Evolutionary conservation across 2,797 vertebrate genomes (phyloP).

Genomic region (Naso thynnoides): DNA sequence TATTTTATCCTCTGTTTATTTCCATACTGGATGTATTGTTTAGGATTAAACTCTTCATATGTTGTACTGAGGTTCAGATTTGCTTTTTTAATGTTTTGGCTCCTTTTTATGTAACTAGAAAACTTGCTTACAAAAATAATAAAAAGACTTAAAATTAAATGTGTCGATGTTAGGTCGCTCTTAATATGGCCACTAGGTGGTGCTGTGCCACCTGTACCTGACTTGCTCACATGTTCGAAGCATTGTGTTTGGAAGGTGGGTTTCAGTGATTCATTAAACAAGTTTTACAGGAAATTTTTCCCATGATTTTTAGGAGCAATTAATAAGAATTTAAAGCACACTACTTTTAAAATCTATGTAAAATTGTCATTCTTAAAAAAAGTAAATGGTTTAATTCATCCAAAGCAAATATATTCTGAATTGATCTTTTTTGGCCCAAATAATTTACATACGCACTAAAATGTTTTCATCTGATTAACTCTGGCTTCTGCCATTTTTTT

Average conservation of each 20-base stretch:
- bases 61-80: constrained; percentile 65
- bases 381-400: no score
- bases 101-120: constrained; percentile 71
- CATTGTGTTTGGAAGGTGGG: no score
- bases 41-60: constrained; percentile 74
- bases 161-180: background rate
- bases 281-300: no score
- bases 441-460: background rate
- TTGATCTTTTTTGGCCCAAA: background rate
- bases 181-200: constrained; percentile 60
- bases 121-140: constrained; percentile 58
- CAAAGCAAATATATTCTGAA: background rate
- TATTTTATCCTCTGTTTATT: constrained; percentile 32
- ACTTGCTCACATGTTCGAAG: no score
- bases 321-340: background rate
- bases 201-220: constrained; percentile 22
- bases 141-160: constrained; percentile 55
- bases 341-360: background rate
- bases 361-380: no score
- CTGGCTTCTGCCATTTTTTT: background rate
- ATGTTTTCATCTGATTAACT: background rate
- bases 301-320: no score
- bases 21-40: constrained; percentile 37
- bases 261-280: background rate
- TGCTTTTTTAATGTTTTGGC: constrained; percentile 60